Conservation (phyloP, 2,113 vertebrate genomes). For the Podarcis raffonei region DNA sequence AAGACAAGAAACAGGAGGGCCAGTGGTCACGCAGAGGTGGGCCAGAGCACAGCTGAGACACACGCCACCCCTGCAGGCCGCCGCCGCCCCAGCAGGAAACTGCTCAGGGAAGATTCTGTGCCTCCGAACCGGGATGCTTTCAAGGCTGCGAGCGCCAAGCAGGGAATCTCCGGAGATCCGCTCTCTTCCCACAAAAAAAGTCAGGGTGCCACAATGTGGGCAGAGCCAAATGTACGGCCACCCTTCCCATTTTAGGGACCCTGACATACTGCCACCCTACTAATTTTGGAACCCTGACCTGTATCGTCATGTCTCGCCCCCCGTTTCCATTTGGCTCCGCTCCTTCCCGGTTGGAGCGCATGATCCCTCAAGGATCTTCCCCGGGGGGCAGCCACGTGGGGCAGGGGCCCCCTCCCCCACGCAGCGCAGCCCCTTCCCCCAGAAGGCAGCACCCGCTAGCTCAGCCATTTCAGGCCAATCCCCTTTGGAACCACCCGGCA, state of each 20-base stretch:
- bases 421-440: neutral
- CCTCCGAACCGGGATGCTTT: constrained; percentile 32
- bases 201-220: constrained; percentile 28
- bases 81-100: constrained; percentile 14
- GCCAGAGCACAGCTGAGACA: constrained; percentile 13
- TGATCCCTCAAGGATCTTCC: constrained; percentile 5
- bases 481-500: too few relatives aligned
- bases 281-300: too few relatives aligned
- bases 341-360: neutral
- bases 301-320: too few relatives aligned
- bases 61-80: neutral
- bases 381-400: neutral
- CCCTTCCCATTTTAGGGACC: too few relatives aligned
- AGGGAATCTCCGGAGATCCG: neutral
- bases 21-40: constrained; percentile 66
- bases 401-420: neutral
- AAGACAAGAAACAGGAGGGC: constrained; percentile 79
- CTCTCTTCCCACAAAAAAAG: constrained; percentile 25
- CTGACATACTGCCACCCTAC: too few relatives aligned
- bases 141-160: constrained; percentile 29
- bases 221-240: too few relatives aligned
- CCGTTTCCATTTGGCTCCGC: neutral
- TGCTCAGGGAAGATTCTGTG: constrained; percentile 43
- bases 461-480: neutral
- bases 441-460: neutral